These are phyloP conservation scores for Lepidothrix coronata DNA, from an alignment of 2,113 vertebrate species.

Conservation along the genomic window DNA sequence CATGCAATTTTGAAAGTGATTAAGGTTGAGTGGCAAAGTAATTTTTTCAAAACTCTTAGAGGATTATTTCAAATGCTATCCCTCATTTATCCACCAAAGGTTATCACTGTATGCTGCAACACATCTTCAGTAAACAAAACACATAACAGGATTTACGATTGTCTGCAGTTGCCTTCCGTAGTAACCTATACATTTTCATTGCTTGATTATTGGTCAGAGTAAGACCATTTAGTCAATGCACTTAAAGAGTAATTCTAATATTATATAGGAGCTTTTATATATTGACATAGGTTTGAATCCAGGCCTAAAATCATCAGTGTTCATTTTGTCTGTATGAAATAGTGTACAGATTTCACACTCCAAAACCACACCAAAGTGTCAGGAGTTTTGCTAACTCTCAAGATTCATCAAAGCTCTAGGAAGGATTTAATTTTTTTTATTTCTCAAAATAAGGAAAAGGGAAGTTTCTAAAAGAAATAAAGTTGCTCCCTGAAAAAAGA, in stretches of 20 bases:
- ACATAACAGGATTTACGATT: neutral
- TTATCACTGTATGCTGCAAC: neutral
- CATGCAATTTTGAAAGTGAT: neutral
- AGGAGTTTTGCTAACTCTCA: neutral
- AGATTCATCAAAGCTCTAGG: neutral
- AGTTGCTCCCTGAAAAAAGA: neutral
- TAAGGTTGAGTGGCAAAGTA: neutral
- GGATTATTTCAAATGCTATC: neutral
- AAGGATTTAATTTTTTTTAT: neutral
- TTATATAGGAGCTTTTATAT: neutral
- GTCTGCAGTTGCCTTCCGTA: neutral
- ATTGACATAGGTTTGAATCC: neutral
- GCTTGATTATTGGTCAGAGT: neutral
- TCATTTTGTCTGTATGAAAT: neutral
- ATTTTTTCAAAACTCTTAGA: neutral
- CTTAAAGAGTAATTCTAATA: neutral
- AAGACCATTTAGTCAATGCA: neutral
- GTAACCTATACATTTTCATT: neutral
- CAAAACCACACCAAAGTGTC: neutral
- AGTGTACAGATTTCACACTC: rapidly evolving
- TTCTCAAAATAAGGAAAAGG: neutral
- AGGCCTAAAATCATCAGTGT: neutral
- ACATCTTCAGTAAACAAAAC: neutral
- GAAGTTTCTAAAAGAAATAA: neutral
- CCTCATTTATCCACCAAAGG: neutral